Base-by-base conservation (phyloP, 2,113 vertebrate genomes). In the Urocolius indicus region DNA sequence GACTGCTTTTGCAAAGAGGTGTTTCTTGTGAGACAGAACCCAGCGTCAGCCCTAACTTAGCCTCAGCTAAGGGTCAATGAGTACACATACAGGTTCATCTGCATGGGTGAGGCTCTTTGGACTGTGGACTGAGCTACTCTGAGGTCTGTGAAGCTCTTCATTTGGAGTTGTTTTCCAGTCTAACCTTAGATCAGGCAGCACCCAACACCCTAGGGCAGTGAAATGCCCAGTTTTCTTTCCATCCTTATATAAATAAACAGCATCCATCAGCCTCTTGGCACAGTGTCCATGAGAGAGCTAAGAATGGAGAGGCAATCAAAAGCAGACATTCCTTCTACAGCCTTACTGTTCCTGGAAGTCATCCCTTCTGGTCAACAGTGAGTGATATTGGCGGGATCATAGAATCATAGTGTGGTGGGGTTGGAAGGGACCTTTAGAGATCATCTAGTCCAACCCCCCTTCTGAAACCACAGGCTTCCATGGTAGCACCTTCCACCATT, bases 151-250 rank as follows among this genome's bases (percentile, higher is more conserved):
- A 68, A 87, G 23, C 26, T 65, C 87, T 84, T 77, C 3, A 12
- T 49, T 84, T 83, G 46, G 57, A 32, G 55, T 18, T 84, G 32
- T 32, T 91, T 93, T 71, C 58, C 41, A 72, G 76, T 48, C n/a
- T 87, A 43, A 72, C 41, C 29, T 72, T 52, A 55, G 45, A 45
- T 75, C 69, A 69, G 66, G 30, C 13, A 59, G 14, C 45, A 72
- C 52, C 45, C 46, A 54, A 11, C 8, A 2, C 20, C 16, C 32
- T 63, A 0, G 0, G 34, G 1, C 55, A 55, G 34, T 51, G 30
- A 93, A 91, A 74, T 61, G 81, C 43, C 16, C 0, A 0, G 5
- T 58, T 80, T 62, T 81, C 11, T 72, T 71, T 91, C 54, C 51
- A 2, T 45, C 72, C 32, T 63, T 38, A 8, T 84, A 11, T 51